These are phyloP conservation scores for Orius insidiosus DNA, from an alignment of 1,140 invertebrate species.

Conservation along the genomic window DNA sequence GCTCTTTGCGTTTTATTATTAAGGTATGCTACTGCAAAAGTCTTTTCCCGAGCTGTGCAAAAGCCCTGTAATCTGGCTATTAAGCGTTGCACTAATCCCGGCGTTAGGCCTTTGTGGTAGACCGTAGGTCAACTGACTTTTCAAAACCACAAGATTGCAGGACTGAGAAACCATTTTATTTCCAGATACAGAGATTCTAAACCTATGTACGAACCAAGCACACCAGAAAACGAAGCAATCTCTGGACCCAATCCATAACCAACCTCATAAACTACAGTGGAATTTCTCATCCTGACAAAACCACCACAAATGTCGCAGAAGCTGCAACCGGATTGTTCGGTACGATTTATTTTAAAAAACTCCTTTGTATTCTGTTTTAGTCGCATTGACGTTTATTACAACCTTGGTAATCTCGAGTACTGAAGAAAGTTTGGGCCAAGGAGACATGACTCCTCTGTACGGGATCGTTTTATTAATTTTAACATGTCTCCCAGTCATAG, in stretches of 20 bases:
- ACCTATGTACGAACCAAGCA: constrained; percentile 5
- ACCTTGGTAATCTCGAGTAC: constrained; percentile 3
- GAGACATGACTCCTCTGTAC: not conserved
- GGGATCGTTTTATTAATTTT: not conserved
- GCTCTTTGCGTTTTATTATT: constrained; percentile 74
- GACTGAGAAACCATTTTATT: not conserved
- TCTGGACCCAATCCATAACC: constrained; percentile 4
- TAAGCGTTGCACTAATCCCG: too few species aligned
- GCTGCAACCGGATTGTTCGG: not conserved
- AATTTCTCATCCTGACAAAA: constrained; percentile 6
- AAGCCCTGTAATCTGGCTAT: too few species aligned
- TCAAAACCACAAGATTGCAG: constrained; percentile 32
- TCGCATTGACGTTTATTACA: constrained; percentile 6
- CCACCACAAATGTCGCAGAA: constrained; percentile 8
- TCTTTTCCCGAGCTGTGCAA: too few species aligned
- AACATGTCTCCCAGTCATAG: constrained; percentile 6
- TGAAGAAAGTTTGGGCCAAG: constrained; percentile 2
- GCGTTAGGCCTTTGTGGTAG: too few species aligned
- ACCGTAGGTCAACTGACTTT: constrained; percentile 26
- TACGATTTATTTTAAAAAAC: not conserved
- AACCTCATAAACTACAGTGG: constrained; percentile 7
- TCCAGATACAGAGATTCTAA: constrained; percentile 12
- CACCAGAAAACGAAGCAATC: constrained; percentile 4
- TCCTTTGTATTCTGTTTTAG: constrained; percentile 12
- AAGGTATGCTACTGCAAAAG: constrained; percentile 42